These are phyloP conservation scores for Drosophila suboccidentalis DNA, from an alignment of 2,888 invertebrate genomes.

Conservation along the genomic window DNA sequence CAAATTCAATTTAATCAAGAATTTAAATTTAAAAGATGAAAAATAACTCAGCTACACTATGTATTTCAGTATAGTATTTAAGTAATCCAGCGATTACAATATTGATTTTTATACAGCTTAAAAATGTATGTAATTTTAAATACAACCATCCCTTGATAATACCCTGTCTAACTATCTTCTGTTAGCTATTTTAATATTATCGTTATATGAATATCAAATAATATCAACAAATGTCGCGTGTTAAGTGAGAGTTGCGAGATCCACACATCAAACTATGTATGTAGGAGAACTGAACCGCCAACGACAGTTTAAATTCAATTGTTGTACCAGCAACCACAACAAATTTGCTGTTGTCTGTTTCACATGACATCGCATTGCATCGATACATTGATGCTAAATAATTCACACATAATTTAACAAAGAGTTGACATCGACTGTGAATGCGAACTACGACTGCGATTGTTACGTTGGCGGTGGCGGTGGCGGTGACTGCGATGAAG, in stretches of 20 bases:
- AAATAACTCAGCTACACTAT: too few species aligned
- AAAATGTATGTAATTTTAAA: too few species aligned
- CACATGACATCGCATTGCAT: slow-evolving; percentile 22
- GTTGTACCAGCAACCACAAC: slow-evolving; percentile 31
- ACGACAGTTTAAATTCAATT: slow-evolving; percentile 48
- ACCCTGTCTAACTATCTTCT: neutral
- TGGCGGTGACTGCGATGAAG: slow-evolving; percentile 4
- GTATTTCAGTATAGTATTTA: too few species aligned
- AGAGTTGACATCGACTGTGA: slow-evolving; percentile 57
- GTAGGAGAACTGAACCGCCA: slow-evolving; percentile 10
- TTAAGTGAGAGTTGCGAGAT: neutral
- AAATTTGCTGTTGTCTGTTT: slow-evolving; percentile 41
- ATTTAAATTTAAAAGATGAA: too few species aligned
- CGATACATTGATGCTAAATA: slow-evolving; percentile 62
- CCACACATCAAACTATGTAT: slow-evolving; percentile 11
- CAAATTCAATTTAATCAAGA: too few species aligned
- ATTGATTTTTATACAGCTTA: too few species aligned
- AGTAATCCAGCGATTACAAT: too few species aligned
- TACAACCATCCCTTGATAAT: too few species aligned
- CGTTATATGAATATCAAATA: neutral
- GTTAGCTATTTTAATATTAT: slow-evolving; percentile 3
- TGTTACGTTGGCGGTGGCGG: slow-evolving; percentile 1
- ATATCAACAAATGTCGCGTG: slow-evolving; percentile 4
- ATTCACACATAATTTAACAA: slow-evolving; percentile 75
- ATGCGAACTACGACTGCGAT: slow-evolving; percentile 4